These are phyloP conservation scores for Tokudaia tokunoshimensis DNA, from an alignment of 2,797 vertebrate genomes.

Conservation along the genomic window DNA sequence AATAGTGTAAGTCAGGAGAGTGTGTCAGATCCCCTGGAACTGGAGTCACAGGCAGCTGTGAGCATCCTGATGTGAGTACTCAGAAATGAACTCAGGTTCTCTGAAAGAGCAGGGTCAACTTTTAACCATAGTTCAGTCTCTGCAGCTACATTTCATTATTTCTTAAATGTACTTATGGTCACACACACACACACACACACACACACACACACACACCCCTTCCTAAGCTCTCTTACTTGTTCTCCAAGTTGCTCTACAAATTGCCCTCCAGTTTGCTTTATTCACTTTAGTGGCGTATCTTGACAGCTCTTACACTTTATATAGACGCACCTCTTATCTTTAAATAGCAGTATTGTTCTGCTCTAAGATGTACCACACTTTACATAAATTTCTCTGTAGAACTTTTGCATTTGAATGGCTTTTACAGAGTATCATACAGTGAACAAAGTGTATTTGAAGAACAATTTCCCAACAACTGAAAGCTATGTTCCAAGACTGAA, in stretches of 20 bases:
- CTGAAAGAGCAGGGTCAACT: neutral
- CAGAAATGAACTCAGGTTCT: neutral
- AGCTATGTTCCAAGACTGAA: neutral
- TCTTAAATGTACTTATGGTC: neutral
- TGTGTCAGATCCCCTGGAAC: neutral
- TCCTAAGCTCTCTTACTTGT: neutral
- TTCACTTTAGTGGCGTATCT: constrained; percentile 32
- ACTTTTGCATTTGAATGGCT: constrained; percentile 35
- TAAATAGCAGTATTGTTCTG: constrained; percentile 22
- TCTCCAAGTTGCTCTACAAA: constrained; percentile 11
- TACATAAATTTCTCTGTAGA: neutral
- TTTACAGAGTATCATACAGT: neutral
- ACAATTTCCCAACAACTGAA: neutral
- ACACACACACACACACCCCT: neutral
- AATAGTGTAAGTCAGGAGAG: neutral
- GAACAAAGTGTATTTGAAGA: constrained; percentile 41
- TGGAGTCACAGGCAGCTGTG: neutral
- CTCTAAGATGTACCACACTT: neutral
- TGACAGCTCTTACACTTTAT: constrained; percentile 30
- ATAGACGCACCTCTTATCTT: neutral
- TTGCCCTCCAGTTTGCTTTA: constrained; percentile 23
- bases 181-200: neutral
- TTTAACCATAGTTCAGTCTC: neutral
- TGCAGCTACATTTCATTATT: neutral
- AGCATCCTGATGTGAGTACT: neutral